Evolutionary conservation across 2,113 vertebrate genomes (phyloP), one percentile per base, ranked within the genome.

Genomic region (Abramis brama): DNA sequence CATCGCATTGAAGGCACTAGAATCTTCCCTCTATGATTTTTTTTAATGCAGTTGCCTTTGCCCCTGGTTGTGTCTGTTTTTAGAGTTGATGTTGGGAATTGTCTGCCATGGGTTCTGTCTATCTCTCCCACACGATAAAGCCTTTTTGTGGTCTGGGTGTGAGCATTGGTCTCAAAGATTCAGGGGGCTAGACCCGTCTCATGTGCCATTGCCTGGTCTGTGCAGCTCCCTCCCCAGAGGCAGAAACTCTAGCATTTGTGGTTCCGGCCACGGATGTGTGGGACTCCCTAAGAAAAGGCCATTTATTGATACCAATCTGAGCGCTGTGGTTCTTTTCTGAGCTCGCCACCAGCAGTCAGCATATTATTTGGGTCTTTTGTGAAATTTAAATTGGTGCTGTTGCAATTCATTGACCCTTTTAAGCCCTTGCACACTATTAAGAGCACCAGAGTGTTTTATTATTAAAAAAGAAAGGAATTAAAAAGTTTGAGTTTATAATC

Each of bases 221-320:
- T 84, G 57, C 86, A 86, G 55, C 83, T 70, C 89, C 86, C 79
- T 88, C 81, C 78, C 88, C 68, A 0, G 71, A 89, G 84, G 88
- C 71, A 82, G 87, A 92, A 93, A 91, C 89, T 81, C 74, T 84
- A 91, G 66, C 57, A 80, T 91, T 88, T 70, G 80, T 12, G 89
- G 90, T 91, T 93, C 76, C 84, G 89, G 91, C 85, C 84, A 82
- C 68, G 82, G 86, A 89, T 89, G 85, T 89, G 82, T 87, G 81
- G 85, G 88, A 75, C 79, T 87, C 82, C 43, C 43, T 83, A 80
- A 87, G 52, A 87, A 88, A 88, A 87, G 74, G 47, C 79, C 79
- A 88, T 91, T 91, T 88, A 85, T 74, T 81, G 89, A 92, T 92
- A 89, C 86, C 87, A 89, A 87, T 91, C 86, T 88, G 76, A 89